Conservation (phyloP, 2,113 vertebrate species). For the Misgurnus mizolepis region DNA sequence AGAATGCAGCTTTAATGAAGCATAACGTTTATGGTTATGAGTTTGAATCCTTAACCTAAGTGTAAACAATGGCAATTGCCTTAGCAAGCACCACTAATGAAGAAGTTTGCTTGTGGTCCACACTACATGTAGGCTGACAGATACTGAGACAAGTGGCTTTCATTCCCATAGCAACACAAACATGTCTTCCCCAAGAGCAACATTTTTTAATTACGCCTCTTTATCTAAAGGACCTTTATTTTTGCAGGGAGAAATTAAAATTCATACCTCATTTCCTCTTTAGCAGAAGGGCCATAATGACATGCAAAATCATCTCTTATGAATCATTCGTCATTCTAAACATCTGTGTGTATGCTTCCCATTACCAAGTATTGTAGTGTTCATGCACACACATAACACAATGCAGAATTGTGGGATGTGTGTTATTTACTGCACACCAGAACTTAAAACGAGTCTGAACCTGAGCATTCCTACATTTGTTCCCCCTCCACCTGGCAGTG, state of each 20-base stretch:
- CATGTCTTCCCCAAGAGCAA: conserved; percentile 46
- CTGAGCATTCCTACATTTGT: no score
- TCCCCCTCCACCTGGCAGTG: no score
- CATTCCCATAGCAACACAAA: conserved; percentile 56
- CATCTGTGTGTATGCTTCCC: conserved; percentile 36
- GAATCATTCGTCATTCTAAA: conserved; percentile 28
- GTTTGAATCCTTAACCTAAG: not conserved
- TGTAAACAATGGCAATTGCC: not conserved
- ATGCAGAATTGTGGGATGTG: no score
- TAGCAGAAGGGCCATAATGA: conserved; percentile 12
- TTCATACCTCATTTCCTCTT: conserved; percentile 43
- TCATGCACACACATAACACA: not conserved
- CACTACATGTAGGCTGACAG: conserved; percentile 16
- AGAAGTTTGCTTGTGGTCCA: not conserved
- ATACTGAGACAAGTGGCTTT: conserved; percentile 40
- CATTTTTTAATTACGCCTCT: conserved; percentile 48
- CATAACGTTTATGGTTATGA: not conserved
- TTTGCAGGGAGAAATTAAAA: conserved; percentile 37
- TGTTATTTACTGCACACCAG: not conserved
- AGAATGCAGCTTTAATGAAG: no score
- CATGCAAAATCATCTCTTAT: not conserved
- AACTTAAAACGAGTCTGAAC: no score
- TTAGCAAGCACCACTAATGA: not conserved
- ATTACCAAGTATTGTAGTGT: not conserved
- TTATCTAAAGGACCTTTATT: conserved; percentile 38